phyloP scores from a whole-genome alignment of 2,888 invertebrate species.

The Hirtodrosophila cameraria region DNA sequence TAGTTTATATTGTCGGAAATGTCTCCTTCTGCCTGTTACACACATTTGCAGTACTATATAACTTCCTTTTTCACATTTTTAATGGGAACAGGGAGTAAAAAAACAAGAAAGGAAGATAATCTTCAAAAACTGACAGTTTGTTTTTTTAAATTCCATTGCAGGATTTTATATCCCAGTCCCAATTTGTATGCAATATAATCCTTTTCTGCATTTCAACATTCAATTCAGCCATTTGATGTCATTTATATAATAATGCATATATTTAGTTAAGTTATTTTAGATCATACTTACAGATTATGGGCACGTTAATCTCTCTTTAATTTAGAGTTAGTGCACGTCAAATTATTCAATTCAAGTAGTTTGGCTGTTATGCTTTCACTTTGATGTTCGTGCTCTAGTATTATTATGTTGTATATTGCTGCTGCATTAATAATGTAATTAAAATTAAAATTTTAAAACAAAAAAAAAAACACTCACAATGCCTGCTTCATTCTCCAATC shows the following conservation, averaged over 20 bases:
- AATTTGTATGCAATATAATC: not conserved
- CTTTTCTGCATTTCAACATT: not conserved
- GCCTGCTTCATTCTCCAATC: slow-evolving; percentile 29
- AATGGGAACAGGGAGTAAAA: no score
- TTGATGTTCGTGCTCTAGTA: slow-evolving; percentile 22
- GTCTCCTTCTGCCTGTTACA: no score
- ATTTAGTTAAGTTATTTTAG: slow-evolving; percentile 34
- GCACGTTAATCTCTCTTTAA: slow-evolving; percentile 28
- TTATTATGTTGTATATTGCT: slow-evolving; percentile 36
- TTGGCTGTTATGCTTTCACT: slow-evolving; percentile 2
- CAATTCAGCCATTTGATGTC: not conserved
- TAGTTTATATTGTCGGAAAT: no score
- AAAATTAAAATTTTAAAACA: no score
- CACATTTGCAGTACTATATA: no score
- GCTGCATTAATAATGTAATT: slow-evolving; percentile 9
- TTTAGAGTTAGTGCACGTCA: slow-evolving; percentile 34
- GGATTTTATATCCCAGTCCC: not conserved
- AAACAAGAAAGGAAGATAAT: no score
- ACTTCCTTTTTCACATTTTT: no score
- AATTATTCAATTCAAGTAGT: not conserved
- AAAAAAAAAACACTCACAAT: not conserved
- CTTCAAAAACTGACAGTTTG: no score
- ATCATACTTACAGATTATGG: slow-evolving; percentile 28
- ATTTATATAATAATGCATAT: slow-evolving; percentile 9
- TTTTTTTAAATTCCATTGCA: no score